Conservation (phyloP, 2,113 vertebrate species). For the Syngnathus floridae region DNA sequence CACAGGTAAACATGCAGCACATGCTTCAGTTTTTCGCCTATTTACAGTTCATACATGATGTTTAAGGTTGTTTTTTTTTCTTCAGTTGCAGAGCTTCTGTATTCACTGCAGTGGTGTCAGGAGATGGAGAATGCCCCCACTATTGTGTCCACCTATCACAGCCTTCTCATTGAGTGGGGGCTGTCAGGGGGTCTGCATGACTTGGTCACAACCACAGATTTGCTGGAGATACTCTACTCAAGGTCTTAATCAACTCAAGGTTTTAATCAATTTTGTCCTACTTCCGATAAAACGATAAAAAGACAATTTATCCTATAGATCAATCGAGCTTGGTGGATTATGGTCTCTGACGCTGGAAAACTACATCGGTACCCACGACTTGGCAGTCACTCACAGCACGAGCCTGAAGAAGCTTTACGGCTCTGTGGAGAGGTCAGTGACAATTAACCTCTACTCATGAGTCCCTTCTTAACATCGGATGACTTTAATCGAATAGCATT, state of each 20-base stretch:
- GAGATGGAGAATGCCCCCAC: slow-evolving; percentile 74
- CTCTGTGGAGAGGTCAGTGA: slow-evolving; percentile 75
- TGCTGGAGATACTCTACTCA: slow-evolving; percentile 76
- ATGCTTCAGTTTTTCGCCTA: neutral
- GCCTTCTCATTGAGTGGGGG: slow-evolving; percentile 73
- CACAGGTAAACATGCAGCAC: slow-evolving; percentile 47
- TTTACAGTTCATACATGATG: neutral
- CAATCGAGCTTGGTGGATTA: slow-evolving; percentile 76
- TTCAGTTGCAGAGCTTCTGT: slow-evolving; percentile 84
- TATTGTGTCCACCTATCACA: slow-evolving; percentile 70
- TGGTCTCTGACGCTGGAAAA: slow-evolving; percentile 86
- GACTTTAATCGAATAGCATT: neutral
- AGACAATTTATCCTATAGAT: slow-evolving; percentile 64
- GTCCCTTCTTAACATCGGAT: neutral
- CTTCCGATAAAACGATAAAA: no score
- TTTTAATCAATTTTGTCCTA: no score
- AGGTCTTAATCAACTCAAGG: slow-evolving; percentile 64
- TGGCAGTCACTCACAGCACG: slow-evolving; percentile 50
- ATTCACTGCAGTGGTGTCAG: slow-evolving; percentile 88
- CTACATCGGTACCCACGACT: slow-evolving; percentile 61
- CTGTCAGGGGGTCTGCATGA: slow-evolving; percentile 65
- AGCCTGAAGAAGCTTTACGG: slow-evolving; percentile 73
- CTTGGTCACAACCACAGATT: slow-evolving; percentile 44
- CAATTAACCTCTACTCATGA: neutral
- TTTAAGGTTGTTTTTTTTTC: neutral